phyloP scores from a whole-genome alignment of 1,140 invertebrate species.

The Delia radicum region DNA sequence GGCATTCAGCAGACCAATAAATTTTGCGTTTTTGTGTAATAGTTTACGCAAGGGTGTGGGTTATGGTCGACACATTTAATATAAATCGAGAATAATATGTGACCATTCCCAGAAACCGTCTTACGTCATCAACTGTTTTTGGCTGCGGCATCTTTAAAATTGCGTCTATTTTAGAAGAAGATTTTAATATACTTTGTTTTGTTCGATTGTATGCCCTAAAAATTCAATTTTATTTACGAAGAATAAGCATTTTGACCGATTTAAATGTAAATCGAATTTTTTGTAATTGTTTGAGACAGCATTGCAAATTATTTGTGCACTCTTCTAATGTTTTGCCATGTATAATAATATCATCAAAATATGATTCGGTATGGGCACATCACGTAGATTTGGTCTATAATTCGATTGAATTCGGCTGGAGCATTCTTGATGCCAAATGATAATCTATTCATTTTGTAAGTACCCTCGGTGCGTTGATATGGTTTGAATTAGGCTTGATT shows the following conservation, averaged over 20 bases:
- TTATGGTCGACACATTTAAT: no score
- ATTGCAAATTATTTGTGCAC: not conserved
- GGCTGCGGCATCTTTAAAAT: no score
- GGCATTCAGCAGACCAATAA: no score
- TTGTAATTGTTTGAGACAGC: not conserved
- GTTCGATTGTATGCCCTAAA: conserved; percentile 15
- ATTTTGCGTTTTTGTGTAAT: no score
- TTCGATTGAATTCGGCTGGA: no score
- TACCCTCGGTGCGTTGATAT: conserved; percentile 51
- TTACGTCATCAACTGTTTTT: no score
- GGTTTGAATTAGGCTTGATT: conserved; percentile 41
- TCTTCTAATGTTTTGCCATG: not conserved
- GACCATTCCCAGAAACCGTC: no score
- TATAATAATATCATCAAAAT: conserved; percentile 17
- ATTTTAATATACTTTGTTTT: conserved; percentile 23
- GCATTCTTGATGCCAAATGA: conserved; percentile 43
- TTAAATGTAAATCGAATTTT: conserved; percentile 27
- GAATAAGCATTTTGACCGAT: conserved; percentile 29
- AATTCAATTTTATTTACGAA: no score
- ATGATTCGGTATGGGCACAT: not conserved
- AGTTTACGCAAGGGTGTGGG: no score
- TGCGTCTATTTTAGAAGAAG: conserved; percentile 30
- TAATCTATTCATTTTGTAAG: conserved; percentile 44
- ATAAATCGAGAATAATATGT: no score
- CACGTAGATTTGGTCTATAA: not conserved